phyloP scores from a whole-genome alignment of 2,888 invertebrate genomes.

The Hypercompe scribonia region DNA sequence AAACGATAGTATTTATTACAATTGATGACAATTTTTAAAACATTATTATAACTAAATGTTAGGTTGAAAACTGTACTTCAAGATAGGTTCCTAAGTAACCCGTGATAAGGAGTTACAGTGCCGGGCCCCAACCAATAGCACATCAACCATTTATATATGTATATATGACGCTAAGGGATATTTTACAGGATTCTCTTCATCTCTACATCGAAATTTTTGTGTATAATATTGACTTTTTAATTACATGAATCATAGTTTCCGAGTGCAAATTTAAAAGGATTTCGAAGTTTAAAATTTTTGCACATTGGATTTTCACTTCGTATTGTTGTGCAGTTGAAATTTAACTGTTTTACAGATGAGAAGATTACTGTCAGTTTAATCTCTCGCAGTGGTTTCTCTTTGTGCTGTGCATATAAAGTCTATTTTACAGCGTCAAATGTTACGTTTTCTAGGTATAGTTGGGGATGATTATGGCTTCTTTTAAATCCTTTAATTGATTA shows the following conservation, averaged over 20 bases:
- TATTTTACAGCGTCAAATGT: not conserved
- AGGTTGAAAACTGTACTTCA: too few species aligned
- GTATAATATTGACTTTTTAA: slow-evolving; percentile 77
- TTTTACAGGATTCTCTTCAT: slow-evolving; percentile 41
- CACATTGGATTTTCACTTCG: slow-evolving; percentile 39
- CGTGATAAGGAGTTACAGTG: too few species aligned
- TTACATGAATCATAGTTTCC: slow-evolving; percentile 78
- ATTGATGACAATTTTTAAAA: too few species aligned
- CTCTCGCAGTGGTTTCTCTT: not conserved
- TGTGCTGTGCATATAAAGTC: not conserved
- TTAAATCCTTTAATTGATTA: not conserved
- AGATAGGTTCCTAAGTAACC: too few species aligned
- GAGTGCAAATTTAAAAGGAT: slow-evolving; percentile 77
- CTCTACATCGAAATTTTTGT: slow-evolving; percentile 44
- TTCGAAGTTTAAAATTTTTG: slow-evolving; percentile 65
- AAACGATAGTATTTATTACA: too few species aligned
- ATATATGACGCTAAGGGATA: not conserved
- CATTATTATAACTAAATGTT: too few species aligned
- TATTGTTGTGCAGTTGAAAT: slow-evolving; percentile 15
- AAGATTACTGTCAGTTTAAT: not conserved
- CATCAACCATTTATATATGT: slow-evolving; percentile 26
- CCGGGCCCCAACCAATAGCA: too few species aligned
- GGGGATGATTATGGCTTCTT: not conserved
- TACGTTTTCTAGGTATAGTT: not conserved
- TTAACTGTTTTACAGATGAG: slow-evolving; percentile 6